Evolutionary conservation across 2,113 vertebrate genomes (phyloP).

Genomic region (Pseudorasbora parva): DNA sequence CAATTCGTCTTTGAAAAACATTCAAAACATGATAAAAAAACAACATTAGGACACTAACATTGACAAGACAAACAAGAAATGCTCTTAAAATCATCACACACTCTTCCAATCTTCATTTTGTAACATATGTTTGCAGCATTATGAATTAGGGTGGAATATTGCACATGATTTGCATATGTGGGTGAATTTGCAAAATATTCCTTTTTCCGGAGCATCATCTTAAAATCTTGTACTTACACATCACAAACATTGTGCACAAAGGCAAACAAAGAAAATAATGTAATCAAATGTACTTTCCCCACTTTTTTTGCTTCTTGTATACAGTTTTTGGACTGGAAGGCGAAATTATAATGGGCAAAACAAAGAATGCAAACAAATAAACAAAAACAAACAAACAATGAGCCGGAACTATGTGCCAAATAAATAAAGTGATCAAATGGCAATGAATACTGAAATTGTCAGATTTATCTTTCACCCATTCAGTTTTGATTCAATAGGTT

Average conservation of each 20-base stretch:
- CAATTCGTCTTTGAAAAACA: constrained; percentile 48
- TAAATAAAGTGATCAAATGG: not conserved
- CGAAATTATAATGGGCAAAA: not conserved
- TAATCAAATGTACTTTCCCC: not conserved
- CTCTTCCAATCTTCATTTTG: not conserved
- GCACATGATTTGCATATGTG: constrained; percentile 72
- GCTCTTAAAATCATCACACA: constrained; percentile 25
- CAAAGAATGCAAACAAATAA: not conserved
- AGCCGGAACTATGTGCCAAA: too few relatives aligned
- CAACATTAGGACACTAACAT: constrained; percentile 52
- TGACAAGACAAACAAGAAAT: constrained; percentile 48
- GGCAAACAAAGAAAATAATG: not conserved
- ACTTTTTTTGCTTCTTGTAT: constrained; percentile 13
- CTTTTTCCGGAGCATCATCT: constrained; percentile 34
- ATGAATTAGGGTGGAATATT: constrained; percentile 63
- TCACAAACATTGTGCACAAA: not conserved
- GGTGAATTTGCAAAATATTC: constrained; percentile 27
- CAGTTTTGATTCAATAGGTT: not conserved
- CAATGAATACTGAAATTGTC: not conserved
- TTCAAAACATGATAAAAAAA: constrained; percentile 47
- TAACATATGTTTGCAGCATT: constrained; percentile 66
- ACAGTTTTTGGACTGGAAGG: constrained; percentile 6
- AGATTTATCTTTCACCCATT: not conserved
- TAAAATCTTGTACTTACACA: not conserved
- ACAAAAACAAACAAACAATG: not conserved